Evolutionary conservation across 2,797 vertebrate genomes (phyloP).

Genomic region (Iguana delicatissima): DNA sequence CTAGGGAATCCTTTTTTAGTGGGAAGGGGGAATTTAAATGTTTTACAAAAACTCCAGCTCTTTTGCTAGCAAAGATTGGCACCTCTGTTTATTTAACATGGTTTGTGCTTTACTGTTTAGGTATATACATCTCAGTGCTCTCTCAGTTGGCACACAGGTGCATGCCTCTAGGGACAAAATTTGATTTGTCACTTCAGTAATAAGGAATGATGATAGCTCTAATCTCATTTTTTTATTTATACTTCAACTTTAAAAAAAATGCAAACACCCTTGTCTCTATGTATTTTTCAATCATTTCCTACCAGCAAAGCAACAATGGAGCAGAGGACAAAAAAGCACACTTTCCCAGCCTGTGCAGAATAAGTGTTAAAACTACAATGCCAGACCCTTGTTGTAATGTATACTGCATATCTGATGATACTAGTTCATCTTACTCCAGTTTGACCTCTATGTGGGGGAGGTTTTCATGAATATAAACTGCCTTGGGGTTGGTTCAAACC

Average conservation of each 20-base stretch:
- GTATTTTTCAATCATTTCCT: slow-evolving; percentile 7
- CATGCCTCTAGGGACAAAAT: slow-evolving; percentile 32
- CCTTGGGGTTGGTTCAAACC: slow-evolving; percentile 61
- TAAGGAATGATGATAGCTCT: slow-evolving; percentile 48
- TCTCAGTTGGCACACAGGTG: slow-evolving; percentile 44
- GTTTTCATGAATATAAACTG: slow-evolving; percentile 76
- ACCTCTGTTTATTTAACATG: slow-evolving; percentile 48
- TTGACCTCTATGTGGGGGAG: slow-evolving; percentile 63
- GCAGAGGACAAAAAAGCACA: slow-evolving; percentile 55
- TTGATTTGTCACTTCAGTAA: slow-evolving; percentile 56
- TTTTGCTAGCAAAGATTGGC: not conserved
- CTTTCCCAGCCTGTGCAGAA: slow-evolving; percentile 24
- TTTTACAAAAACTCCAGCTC: not conserved
- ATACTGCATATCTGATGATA: slow-evolving; percentile 68
- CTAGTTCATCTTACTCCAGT: slow-evolving; percentile 64
- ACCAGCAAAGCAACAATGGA: slow-evolving; percentile 30
- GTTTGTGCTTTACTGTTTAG: not conserved
- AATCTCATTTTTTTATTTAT: slow-evolving; percentile 59
- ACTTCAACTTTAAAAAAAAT: slow-evolving; percentile 56
- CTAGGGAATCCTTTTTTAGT: not conserved
- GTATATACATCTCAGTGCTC: slow-evolving; percentile 46
- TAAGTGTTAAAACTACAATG: slow-evolving; percentile 54
- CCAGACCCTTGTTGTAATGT: slow-evolving; percentile 55
- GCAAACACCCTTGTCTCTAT: not conserved
- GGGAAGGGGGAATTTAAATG: not conserved